Evolutionary conservation across 2,888 invertebrate species (phyloP).

Genomic region (Drosophila prolongata): DNA sequence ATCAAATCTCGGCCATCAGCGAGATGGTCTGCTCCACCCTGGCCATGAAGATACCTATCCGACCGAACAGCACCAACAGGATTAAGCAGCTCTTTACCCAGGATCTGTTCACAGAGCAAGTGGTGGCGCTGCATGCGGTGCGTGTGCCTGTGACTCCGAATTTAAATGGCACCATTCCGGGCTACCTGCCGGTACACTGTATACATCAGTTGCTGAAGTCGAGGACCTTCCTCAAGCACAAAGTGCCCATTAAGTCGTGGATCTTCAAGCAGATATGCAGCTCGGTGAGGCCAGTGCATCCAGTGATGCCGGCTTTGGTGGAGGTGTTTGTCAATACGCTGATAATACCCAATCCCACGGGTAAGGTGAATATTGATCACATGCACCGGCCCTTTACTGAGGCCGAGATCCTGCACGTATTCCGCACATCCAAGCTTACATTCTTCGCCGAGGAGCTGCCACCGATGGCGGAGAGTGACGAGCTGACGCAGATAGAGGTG

Average conservation of each 20-base stretch:
- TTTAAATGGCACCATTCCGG: slow-evolving; percentile 94
- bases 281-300: slow-evolving; percentile 95
- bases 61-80: slow-evolving; percentile 93
- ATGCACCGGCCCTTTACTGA: slow-evolving; percentile 96
- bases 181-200: slow-evolving; percentile 97
- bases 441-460: slow-evolving; percentile 70
- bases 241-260: slow-evolving; percentile 98
- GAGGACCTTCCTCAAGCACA: slow-evolving; percentile 97
- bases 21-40: slow-evolving; percentile 97
- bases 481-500: slow-evolving; percentile 85
- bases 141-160: slow-evolving; percentile 97
- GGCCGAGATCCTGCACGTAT: slow-evolving; percentile 93
- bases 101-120: slow-evolving; percentile 98
- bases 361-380: slow-evolving; percentile 87
- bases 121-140: slow-evolving; percentile 97
- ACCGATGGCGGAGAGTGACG: slow-evolving; percentile 85
- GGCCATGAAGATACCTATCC: slow-evolving; percentile 95
- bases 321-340: slow-evolving; percentile 98
- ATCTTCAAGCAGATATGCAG: slow-evolving; percentile 97
- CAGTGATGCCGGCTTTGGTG: slow-evolving; percentile 95
- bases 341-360: slow-evolving; percentile 87
- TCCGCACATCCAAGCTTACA: slow-evolving; percentile 86
- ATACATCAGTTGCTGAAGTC: slow-evolving; percentile 97
- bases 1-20: slow-evolving; percentile 95
- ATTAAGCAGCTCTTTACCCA: slow-evolving; percentile 98